Conservation (phyloP, 1,140 invertebrate genomes). For the Bombus picipes region DNA sequence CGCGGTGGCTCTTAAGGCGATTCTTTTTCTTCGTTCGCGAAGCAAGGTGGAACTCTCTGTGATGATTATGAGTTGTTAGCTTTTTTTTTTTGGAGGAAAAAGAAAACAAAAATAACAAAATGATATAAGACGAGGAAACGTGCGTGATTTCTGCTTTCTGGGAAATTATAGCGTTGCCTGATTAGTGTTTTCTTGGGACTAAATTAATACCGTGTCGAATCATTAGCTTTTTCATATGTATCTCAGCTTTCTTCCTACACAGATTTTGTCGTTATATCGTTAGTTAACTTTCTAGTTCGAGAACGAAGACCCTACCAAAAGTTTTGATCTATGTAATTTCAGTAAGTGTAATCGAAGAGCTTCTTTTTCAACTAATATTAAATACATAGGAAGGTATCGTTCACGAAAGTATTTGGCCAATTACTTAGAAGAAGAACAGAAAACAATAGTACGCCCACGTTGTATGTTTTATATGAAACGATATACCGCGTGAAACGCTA, state of each 20-base stretch:
- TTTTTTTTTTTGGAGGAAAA: neutral
- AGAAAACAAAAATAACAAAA: neutral
- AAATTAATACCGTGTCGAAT: neutral
- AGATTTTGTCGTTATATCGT: neutral
- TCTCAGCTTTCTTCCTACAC: neutral
- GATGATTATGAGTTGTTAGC: conserved; percentile 6
- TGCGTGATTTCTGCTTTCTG: neutral
- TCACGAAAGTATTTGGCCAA: too few relatives aligned
- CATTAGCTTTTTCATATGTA: neutral
- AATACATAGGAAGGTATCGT: too few relatives aligned
- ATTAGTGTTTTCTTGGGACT: neutral
- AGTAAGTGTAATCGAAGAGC: too few relatives aligned
- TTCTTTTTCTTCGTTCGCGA: neutral
- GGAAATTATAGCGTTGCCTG: neutral
- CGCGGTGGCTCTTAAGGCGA: neutral
- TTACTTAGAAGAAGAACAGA: too few relatives aligned
- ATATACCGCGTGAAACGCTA: too few relatives aligned
- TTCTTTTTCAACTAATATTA: too few relatives aligned
- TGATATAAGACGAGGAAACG: neutral
- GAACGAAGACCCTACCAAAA: too few relatives aligned
- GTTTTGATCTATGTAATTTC: too few relatives aligned
- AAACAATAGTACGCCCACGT: too few relatives aligned
- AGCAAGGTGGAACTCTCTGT: neutral
- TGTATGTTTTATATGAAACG: too few relatives aligned
- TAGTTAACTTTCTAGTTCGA: neutral